Evolutionary conservation across 1,140 invertebrate species (phyloP).

Genomic region (Oryzaephilus surinamensis): DNA sequence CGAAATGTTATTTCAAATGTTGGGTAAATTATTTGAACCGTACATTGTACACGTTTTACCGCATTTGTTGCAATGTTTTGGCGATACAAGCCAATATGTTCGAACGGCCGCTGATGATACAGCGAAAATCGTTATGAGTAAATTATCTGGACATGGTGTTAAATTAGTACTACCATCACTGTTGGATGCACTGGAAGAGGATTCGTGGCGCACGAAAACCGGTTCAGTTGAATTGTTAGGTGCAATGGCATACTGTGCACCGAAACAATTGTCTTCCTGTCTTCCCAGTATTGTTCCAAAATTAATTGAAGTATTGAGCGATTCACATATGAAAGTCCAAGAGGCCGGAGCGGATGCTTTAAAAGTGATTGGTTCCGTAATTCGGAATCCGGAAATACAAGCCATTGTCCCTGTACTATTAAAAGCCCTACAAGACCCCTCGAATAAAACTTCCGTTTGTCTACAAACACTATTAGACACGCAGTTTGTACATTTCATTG

Average conservation of each 20-base stretch:
- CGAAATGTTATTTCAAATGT: conserved; percentile 91
- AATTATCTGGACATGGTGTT: conserved; percentile 91
- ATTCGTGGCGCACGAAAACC: conserved; percentile 98
- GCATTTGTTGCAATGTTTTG: conserved; percentile 90
- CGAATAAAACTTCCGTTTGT: conserved; percentile 86
- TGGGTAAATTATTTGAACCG: conserved; percentile 94
- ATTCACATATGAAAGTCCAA: conserved; percentile 98
- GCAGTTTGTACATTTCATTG: conserved; percentile 98
- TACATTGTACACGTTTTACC: conserved; percentile 97
- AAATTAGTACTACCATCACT: conserved; percentile 90
- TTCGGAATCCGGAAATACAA: conserved; percentile 97
- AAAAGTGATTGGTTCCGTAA: conserved; percentile 94
- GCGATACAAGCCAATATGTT: conserved; percentile 86
- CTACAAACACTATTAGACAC: conserved; percentile 90
- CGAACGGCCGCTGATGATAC: conserved; percentile 88
- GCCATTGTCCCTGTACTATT: conserved; percentile 87
- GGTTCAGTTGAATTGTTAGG: conserved; percentile 94
- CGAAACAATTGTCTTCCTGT: conserved; percentile 95
- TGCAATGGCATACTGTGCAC: conserved; percentile 96
- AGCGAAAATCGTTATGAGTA: conserved; percentile 92
- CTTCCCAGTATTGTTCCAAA: conserved; percentile 98
- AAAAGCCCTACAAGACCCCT: conserved; percentile 92
- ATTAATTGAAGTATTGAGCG: conserved; percentile 91
- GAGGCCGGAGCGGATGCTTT: conserved; percentile 91
- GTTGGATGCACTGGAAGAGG: conserved; percentile 87